Base-by-base conservation (phyloP, 2,888 invertebrate genomes). In the Hydrotaea cyrtoneurina region DNA sequence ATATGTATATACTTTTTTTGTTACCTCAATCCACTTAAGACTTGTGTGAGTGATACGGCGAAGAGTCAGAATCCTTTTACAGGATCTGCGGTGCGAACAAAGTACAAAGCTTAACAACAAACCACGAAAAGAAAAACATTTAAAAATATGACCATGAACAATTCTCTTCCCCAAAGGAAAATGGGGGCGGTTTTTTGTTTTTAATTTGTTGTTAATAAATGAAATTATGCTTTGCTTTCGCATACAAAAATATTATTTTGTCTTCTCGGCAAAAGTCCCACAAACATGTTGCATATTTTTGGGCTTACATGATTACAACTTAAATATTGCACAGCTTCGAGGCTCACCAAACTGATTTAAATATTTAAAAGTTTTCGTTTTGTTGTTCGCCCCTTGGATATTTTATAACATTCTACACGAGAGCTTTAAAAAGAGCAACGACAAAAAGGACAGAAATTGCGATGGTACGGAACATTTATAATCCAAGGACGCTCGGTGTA, bases 201-300 rank as follows among this genome's bases (percentile, higher is more conserved):
- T 26, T 2, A 59, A 26, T 59, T 59, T 59, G n/a, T 4, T 8
- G 62, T n/a, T n/a, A 36, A 36, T 50, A 50, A 31, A 62, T 19
- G 36, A 11, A 31, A 66, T 39, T 36, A 17, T 31, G 2, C 7
- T 31, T 4, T 31, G 7, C 31, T 4, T 31, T 31, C 7, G n/a
- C n/a, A n/a, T n/a, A n/a, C n/a, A n/a, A n/a, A n/a, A n/a, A n/a
- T 21, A 46, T 46, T 21, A n/a, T 23, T 17, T 66, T 59, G 0
- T 23, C 36, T 59, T 23, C 15, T 59, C 15, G 3, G 17, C 55
- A 50, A 50, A 55, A 53, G n/a, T 13, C 26, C 19, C 3, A 3
- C 11, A 73, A 73, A 57, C 17, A 19, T 73, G 43, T 39, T 21
- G 73, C 57, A 73, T 73, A 73, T 43, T 39, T 73, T 39, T 15